Base-by-base conservation (phyloP, 2,113 vertebrate species). In the Tylochromis polylepis region DNA sequence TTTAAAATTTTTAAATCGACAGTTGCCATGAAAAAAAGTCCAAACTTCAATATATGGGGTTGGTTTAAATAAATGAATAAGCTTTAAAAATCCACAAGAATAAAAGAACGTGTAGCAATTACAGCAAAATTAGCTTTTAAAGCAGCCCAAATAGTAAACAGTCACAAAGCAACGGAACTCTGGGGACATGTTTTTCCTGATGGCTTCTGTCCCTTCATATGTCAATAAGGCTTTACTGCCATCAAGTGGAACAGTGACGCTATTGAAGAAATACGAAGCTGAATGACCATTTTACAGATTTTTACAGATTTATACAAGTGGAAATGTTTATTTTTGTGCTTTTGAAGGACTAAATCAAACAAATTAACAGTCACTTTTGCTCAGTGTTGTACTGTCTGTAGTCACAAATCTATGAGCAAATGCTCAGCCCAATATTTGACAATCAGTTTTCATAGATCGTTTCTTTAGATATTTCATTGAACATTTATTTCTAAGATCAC, bases 171-270 rank as follows among this genome's bases (percentile, higher is more conserved):
- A 84, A 18, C 31, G 11, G 11, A 56, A n/a, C 46, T 67, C 46
- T 56, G 81, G 11, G 11, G 43, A 31, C 16, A 15, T 56, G 67
- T 31, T 78, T 27, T 22, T 49, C 34, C 41, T 60, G 34, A 41
- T 11, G 41, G n/a, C 34, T 55, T 55, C 29, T 9, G 4, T 2
- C 18, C 10, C 11, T 8, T 55, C 34, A 80, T 18, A 31, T 46
- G 36, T 11, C 34, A 55, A 3, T 56, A 7, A 62, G 16, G 0
- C 18, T 85, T 67, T 79, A 59, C 8, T 84, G 88, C 92, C 94
- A 87, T 55, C 93, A 59, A 38, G 94, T 89, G 92, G 94, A 85
- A 16, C 55, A 79, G 62, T 38, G 3, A 62, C 6, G 53, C 14
- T 49, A 91, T 60, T 82, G 56, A 60, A 41, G 2, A 27, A 84